Evolutionary conservation across 2,797 vertebrate species (phyloP).

Genomic region (Crocodylus rhombifer): DNA sequence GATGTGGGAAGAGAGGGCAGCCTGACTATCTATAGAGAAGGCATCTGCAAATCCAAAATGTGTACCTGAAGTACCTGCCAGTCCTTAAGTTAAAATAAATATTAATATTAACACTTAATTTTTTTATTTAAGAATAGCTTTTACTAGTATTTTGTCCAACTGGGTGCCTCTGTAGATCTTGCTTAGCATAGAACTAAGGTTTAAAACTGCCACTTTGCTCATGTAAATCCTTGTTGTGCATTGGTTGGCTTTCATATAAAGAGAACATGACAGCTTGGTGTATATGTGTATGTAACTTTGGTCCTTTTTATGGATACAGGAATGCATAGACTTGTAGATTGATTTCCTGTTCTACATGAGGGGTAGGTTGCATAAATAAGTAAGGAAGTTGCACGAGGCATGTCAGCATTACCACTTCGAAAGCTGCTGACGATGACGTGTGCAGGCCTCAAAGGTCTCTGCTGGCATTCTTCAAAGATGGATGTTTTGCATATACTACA

Average conservation of each 20-base stretch:
- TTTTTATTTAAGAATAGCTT: too few relatives aligned
- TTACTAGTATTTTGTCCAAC: too few relatives aligned
- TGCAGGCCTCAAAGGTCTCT: not conserved
- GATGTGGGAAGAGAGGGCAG: not conserved
- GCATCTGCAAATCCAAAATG: not conserved
- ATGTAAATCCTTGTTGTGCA: not conserved
- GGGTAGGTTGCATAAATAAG: not conserved
- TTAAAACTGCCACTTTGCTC: not conserved
- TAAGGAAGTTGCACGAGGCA: not conserved
- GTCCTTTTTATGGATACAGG: not conserved
- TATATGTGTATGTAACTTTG: too few relatives aligned
- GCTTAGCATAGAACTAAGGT: not conserved
- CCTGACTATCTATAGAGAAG: not conserved
- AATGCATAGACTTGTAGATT: not conserved
- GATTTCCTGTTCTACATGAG: not conserved
- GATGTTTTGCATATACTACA: not conserved
- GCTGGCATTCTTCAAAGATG: not conserved
- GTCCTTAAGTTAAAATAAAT: not conserved
- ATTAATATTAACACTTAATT: too few relatives aligned
- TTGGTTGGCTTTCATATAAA: not conserved
- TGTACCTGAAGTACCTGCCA: not conserved
- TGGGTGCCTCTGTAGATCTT: too few relatives aligned
- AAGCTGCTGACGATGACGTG: not conserved
- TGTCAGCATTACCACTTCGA: not conserved
- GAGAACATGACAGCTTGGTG: too few relatives aligned